Conservation (phyloP, 1,140 invertebrate genomes). For the Caerostris extrusa region DNA sequence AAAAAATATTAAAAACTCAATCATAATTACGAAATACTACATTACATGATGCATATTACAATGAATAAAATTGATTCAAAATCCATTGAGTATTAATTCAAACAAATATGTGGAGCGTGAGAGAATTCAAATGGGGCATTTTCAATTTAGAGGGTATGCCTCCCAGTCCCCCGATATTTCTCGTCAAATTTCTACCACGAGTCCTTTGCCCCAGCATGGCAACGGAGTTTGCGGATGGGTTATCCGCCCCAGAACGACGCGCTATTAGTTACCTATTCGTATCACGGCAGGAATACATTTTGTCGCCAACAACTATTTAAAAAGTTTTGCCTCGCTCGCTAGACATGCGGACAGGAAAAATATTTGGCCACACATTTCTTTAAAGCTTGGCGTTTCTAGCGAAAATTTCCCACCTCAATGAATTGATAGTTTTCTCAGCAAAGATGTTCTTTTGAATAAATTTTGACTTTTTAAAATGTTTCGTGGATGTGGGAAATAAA, state of each 20-base stretch:
- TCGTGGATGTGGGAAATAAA: too few relatives aligned
- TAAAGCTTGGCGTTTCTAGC: too few relatives aligned
- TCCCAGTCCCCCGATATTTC: background rate
- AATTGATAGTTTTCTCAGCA: too few relatives aligned
- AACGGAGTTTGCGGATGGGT: slow-evolving; percentile 53
- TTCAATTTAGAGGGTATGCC: slow-evolving; percentile 8
- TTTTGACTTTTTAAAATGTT: too few relatives aligned
- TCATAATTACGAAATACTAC: too few relatives aligned
- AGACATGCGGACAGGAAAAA: background rate
- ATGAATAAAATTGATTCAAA: too few relatives aligned
- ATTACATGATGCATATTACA: too few relatives aligned
- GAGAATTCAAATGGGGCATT: background rate
- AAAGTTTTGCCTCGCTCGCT: background rate
- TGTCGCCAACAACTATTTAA: background rate
- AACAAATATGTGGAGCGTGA: background rate
- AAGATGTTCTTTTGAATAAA: too few relatives aligned
- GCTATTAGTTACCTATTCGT: slow-evolving; percentile 49
- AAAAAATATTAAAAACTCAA: too few relatives aligned
- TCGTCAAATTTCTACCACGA: slow-evolving; percentile 46
- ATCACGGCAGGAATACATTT: background rate
- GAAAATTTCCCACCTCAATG: too few relatives aligned
- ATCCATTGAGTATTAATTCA: background rate
- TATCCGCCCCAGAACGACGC: slow-evolving; percentile 19
- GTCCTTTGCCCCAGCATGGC: background rate
- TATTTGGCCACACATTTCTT: too few relatives aligned